Conservation (phyloP, 2,113 vertebrate species). For the Leptobrachium leishanense region DNA sequence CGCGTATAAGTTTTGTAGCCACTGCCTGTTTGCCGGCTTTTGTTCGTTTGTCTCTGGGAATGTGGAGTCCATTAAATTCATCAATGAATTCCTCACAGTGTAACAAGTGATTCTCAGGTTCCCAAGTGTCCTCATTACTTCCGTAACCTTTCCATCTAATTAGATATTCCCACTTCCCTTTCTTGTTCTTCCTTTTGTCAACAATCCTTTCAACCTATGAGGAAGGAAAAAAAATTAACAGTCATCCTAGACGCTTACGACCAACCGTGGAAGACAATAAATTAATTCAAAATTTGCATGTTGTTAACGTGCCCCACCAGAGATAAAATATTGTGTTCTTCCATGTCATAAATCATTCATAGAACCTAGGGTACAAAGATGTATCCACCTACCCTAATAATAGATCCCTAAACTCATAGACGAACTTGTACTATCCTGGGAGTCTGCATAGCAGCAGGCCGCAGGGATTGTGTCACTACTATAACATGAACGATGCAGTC, state of each 20-base stretch:
- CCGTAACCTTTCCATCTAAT: conserved; percentile 97
- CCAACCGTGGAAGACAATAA: too few relatives aligned
- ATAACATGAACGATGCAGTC: too few relatives aligned
- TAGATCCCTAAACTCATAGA: too few relatives aligned
- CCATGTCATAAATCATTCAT: too few relatives aligned
- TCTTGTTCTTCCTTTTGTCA: conserved; percentile 95
- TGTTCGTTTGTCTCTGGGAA: conserved; percentile 75
- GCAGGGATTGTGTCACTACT: too few relatives aligned
- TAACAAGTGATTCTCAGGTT: conserved; percentile 90
- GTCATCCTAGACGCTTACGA: background rate
- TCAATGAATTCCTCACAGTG: conserved; percentile 98
- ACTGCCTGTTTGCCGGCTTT: conserved; percentile 73
- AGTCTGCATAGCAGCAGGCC: too few relatives aligned
- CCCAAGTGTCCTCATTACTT: conserved; percentile 95
- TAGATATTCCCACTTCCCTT: conserved; percentile 96
- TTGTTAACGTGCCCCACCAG: too few relatives aligned
- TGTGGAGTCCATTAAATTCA: conserved; percentile 87
- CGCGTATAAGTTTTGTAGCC: conserved; percentile 64
- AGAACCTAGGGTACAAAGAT: too few relatives aligned
- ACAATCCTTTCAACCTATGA: conserved; percentile 92
- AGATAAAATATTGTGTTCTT: too few relatives aligned
- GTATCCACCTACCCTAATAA: too few relatives aligned
- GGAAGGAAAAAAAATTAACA: conserved; percentile 8
- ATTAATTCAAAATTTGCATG: too few relatives aligned
- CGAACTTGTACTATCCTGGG: too few relatives aligned